Base-by-base conservation (phyloP, 2,113 vertebrate species). In the Synodontis membranacea region DNA sequence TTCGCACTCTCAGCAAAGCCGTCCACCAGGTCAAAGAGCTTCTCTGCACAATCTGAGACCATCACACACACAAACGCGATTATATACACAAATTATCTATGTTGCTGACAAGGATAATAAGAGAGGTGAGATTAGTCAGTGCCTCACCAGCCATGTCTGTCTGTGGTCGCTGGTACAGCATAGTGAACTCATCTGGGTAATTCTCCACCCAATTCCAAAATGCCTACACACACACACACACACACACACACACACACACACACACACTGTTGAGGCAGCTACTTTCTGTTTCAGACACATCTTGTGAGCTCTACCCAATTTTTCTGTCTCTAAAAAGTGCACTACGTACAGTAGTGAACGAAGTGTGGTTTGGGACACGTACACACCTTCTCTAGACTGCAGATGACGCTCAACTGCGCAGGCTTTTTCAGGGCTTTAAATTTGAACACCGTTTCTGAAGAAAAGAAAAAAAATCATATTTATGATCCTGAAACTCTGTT, bases 171-270 rank as follows among this genome's bases (percentile, higher is more conserved):
- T 99, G 98, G 92, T 99, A 99, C 10, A 99, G 94, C 95, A 97
- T 98, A 44, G 97, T 99, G 93, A 99, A 99, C 89, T 99, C 98
- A 92, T 99, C 98, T 0, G 98, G 98, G 90, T 99, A 99, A 91
- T 97, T 98, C 92, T 99, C 98, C 92, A 99, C 97, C 98, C 98
- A 99, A 93, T 99, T 99, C 98, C 98, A 99, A 93, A 99, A 99
- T 0, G 97, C 98, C 97, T 99, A 92, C 4, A 92, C 64, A 91
- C 39, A 74, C 39, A 74, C 93, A 92, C 21, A n/a, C 88, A 87
- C 1, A 74, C 70, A 74, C 70, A 74, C 70, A 74, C 70, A 46
- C 70, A 74, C 70, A 46, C 42, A 74, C 66, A 19, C 17, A 3
- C 9, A 42, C 19, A 72, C 64, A 66, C 64, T 17, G 39, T 6